Conservation (phyloP, 2,888 invertebrate genomes). For the Oligia strigilis region DNA sequence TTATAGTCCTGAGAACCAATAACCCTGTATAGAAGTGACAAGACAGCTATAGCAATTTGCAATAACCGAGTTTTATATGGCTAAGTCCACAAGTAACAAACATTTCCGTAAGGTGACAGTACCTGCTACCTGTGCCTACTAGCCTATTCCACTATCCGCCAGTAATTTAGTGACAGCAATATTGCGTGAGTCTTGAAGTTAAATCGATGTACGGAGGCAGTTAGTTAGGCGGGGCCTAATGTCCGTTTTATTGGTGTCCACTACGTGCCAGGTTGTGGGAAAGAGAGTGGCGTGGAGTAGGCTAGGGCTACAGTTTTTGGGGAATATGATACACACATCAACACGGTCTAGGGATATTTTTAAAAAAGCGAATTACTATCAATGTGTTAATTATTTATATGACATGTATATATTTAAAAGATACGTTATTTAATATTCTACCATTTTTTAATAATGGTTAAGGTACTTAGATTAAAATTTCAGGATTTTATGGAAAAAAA, state of each 20-base stretch:
- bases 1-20: too few relatives aligned
- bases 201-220: constrained; percentile 64
- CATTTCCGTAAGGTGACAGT: background rate
- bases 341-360: too few relatives aligned
- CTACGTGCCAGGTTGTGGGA: constrained; percentile 69
- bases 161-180: constrained; percentile 62
- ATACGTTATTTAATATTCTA: too few relatives aligned
- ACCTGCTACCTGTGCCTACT: background rate
- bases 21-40: too few relatives aligned
- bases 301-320: background rate
- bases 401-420: too few relatives aligned
- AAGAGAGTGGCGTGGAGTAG: constrained; percentile 41
- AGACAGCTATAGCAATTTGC: too few relatives aligned
- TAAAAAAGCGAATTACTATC: too few relatives aligned
- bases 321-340: accelerated
- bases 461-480: too few relatives aligned
- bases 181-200: constrained; percentile 59
- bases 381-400: too few relatives aligned
- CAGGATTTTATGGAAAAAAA: too few relatives aligned
- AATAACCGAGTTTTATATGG: too few relatives aligned
- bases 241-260: constrained; percentile 78
- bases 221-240: constrained; percentile 67
- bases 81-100: background rate
- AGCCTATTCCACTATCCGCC: constrained; percentile 2
- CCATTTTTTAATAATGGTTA: too few relatives aligned